phyloP scores from a whole-genome alignment of 2,888 invertebrate species.

The Drosophila mimetica region DNA sequence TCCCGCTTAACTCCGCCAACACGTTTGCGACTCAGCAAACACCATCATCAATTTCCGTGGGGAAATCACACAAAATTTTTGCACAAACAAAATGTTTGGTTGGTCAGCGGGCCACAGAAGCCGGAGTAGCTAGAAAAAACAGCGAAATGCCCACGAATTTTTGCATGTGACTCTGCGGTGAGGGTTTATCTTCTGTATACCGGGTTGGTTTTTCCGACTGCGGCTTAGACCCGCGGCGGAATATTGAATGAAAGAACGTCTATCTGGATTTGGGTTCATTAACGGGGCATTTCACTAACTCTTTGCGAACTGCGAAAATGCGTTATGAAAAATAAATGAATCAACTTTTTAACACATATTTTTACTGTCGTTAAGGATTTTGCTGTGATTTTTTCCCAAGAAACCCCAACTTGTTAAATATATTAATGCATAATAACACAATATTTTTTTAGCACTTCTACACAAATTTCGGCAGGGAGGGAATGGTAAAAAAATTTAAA shows the following conservation, averaged over 20 bases:
- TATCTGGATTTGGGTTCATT: slow-evolving; percentile 18
- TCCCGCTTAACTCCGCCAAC: slow-evolving; percentile 69
- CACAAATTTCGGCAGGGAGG: too few species aligned
- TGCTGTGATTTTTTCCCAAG: too few species aligned
- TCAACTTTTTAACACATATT: too few species aligned
- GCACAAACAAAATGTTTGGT: slow-evolving; percentile 76
- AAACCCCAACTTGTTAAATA: too few species aligned
- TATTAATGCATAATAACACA: too few species aligned
- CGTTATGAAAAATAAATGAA: too few species aligned
- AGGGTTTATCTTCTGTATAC: slow-evolving; percentile 35
- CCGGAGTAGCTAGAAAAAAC: slow-evolving; percentile 21
- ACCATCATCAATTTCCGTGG: slow-evolving; percentile 80
- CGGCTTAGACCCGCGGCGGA: slow-evolving; percentile 25
- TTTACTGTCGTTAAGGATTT: too few species aligned
- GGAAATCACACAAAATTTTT: slow-evolving; percentile 80
- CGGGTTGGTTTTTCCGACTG: slow-evolving; percentile 22
- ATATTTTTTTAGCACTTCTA: too few species aligned
- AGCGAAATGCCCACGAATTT: slow-evolving; percentile 41
- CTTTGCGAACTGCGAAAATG: neutral
- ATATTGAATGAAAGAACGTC: slow-evolving; percentile 30
- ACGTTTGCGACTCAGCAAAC: slow-evolving; percentile 79
- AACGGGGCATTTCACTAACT: neutral
- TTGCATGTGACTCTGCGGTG: slow-evolving; percentile 45
- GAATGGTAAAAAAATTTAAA: too few species aligned
- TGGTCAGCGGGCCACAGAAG: slow-evolving; percentile 15